These are phyloP conservation scores for Vulpes vulpes DNA, from an alignment of 2,113 vertebrate species.

Conservation along the genomic window DNA sequence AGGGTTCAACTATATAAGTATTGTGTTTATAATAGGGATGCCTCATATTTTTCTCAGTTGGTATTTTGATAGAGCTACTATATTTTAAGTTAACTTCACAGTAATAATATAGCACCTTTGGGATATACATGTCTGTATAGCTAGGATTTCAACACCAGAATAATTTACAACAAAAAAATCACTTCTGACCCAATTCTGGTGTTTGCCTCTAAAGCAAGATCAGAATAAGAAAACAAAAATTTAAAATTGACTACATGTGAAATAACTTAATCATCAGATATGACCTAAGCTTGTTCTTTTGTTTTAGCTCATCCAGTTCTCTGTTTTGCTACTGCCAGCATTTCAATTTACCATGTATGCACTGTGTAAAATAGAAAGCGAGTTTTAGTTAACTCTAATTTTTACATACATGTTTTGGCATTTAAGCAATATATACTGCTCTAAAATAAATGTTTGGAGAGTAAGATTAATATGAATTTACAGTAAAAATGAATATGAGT, in stretches of 20 bases:
- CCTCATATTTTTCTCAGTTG: neutral
- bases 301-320: neutral
- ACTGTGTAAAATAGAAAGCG: neutral
- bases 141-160: neutral
- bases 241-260: neutral
- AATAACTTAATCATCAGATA: neutral
- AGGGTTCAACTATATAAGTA: neutral
- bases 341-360: neutral
- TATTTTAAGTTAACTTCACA: constrained; percentile 42
- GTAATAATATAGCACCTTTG: neutral
- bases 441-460: neutral
- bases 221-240: neutral
- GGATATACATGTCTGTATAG: neutral
- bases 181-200: neutral
- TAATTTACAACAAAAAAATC: neutral
- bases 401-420: neutral
- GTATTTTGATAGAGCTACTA: neutral
- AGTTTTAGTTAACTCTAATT: neutral
- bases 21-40: neutral
- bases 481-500: neutral
- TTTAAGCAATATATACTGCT: neutral
- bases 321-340: neutral
- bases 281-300: neutral
- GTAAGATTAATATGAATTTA: neutral
- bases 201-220: neutral